phyloP scores from a whole-genome alignment of 2,113 vertebrate species.

The Tringa solitaria region DNA sequence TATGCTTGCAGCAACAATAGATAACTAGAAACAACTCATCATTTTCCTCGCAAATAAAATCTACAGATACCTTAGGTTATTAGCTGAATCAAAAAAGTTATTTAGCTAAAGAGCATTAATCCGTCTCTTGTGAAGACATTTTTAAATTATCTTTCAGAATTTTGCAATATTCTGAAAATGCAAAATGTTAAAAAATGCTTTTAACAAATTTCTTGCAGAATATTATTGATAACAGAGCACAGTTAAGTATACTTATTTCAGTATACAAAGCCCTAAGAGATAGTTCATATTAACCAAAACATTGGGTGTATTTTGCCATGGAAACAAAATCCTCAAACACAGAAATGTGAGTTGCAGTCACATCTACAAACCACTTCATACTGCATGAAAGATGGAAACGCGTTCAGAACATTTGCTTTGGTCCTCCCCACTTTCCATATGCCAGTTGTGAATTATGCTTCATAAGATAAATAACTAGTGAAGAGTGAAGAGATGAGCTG shows the following conservation, averaged over 20 bases:
- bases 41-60: not conserved
- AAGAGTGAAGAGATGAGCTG: constrained; percentile 59
- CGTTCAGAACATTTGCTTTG: not conserved
- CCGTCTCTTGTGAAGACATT: constrained; percentile 3
- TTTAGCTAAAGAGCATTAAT: not conserved
- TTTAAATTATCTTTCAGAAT: constrained; percentile 14
- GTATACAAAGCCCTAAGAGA: not conserved
- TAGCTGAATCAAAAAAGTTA: constrained; percentile 2
- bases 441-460: constrained; percentile 39
- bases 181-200: not conserved
- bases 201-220: not conserved
- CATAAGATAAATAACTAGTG: constrained; percentile 46
- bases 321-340: not conserved
- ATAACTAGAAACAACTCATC: not conserved
- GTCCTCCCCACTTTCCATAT: not conserved
- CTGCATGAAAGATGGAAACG: not conserved
- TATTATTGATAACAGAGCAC: not conserved
- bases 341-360: not conserved
- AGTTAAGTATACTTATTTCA: constrained; percentile 11
- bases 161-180: not conserved
- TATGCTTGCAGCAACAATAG: not conserved
- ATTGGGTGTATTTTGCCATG: not conserved
- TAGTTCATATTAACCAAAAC: constrained; percentile 8
- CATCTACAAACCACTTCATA: not conserved
- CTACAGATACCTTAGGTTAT: constrained; percentile 8